phyloP scores from a whole-genome alignment of 2,888 invertebrate species.

The Belgica antarctica region DNA sequence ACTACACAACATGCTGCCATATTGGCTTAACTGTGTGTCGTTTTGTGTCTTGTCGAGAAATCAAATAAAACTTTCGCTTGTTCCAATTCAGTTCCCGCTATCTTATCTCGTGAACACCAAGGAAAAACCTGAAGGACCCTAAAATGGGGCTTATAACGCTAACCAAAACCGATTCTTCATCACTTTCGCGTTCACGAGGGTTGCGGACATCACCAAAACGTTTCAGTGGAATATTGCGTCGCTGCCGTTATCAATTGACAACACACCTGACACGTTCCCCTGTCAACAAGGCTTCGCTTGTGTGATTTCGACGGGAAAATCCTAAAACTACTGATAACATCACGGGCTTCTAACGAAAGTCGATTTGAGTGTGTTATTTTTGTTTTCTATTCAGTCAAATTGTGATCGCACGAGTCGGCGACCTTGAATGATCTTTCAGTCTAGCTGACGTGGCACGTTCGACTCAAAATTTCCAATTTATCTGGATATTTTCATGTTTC shows the following conservation, averaged over 20 bases:
- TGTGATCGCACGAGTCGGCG: background rate
- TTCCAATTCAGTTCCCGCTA: background rate
- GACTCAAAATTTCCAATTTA: too few relatives aligned
- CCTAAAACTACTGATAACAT: background rate
- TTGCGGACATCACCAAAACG: slow-evolving; percentile 1
- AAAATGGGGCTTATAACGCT: background rate
- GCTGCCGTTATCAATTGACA: background rate
- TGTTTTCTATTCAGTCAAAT: background rate
- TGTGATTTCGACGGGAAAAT: background rate
- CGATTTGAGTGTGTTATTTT: background rate
- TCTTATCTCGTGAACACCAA: background rate
- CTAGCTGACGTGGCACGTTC: background rate
- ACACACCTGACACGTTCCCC: slow-evolving; percentile 25
- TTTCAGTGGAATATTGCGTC: too few relatives aligned
- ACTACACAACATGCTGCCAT: slow-evolving; percentile 5
- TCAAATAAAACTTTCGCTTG: slow-evolving; percentile 19
- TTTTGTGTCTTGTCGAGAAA: background rate
- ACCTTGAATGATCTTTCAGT: background rate
- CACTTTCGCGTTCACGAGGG: background rate
- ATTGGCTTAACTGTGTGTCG: slow-evolving; percentile 2
- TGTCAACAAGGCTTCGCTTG: background rate
- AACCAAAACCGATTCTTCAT: background rate
- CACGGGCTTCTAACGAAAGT: background rate
- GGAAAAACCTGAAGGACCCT: background rate
- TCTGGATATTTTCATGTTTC: background rate